Evolutionary conservation across 2,888 invertebrate genomes (phyloP), one percentile per base, ranked within the genome.

Genomic region (Eremobia ochroleuca): DNA sequence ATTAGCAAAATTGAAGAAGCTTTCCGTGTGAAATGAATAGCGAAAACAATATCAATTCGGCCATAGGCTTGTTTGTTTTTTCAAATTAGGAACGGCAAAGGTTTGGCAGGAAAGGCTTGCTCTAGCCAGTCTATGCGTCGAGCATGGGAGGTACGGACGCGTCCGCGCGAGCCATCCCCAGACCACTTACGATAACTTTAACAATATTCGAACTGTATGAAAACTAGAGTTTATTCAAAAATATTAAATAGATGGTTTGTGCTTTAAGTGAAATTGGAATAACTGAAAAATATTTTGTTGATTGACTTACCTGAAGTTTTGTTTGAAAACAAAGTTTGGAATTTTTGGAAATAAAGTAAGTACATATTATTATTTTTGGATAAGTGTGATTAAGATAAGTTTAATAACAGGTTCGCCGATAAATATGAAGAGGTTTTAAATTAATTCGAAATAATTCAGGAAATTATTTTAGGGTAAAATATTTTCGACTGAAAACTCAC

Each of bases 91-190:
- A 62, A 71, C 61, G 69, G 15, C 31, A 13, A 74, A 72, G 71
- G 73, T 74, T 80, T 59, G 58, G 11, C 28, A 66, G 64, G 68
- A 74, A 82, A 77, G 66, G 61, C 64, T 73, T 25, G n/a, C 15
- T 13, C 37, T 62, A 72, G 75, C 65, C 87, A 87, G 87, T 87
- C 81, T 84, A 55, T 81, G 80, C 70, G 65, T 43, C 55, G 79
- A 67, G 73, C 79, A 81, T 72, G 70, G 43, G 34, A 69, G 81
- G 78, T 37, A 59, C 78, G 79, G 88, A 74, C 83, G 88, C 81
- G 79, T 79, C 74, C 76, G 49, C 81, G 62, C 72, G 78, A 75
- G 52, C 49, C 73, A 58, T 34, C 61, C 55, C 28, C 49, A 28
- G 70, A 71, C 70, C 25, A 49, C 68, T 72, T 52, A 49, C 81